Base-by-base conservation (phyloP, 2,113 vertebrate genomes). In the Natator depressus region DNA sequence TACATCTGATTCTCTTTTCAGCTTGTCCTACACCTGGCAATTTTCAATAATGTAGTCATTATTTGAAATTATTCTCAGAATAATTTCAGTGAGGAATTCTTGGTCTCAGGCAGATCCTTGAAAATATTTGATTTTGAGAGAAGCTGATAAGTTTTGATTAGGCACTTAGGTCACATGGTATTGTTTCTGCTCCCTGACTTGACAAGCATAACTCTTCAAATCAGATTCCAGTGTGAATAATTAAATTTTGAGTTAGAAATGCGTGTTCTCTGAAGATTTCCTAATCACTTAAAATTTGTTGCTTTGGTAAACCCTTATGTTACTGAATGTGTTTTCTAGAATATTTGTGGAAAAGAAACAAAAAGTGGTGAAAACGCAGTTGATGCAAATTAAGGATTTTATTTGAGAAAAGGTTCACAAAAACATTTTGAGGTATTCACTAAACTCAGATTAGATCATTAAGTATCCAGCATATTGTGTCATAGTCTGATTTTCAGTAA, bases 61-160 rank as follows among this genome's bases (percentile, higher is more conserved):
- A 20, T 80, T 93, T 84, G 78, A 94, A 89, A 89, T 92, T 80
- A 8, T 72, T 47, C 55, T 84, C 25, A 79, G 10, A 85, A 51
- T 82, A 81, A 75, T 88, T 93, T 31, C 27, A 90, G 89, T 25
- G 89, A 86, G 89, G 50, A 86, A 47, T 20, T 91, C 25, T 85
- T 76, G n/a, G 3, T 5, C 94, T 96, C 89, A 78, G 38, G 27
- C 5, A 38, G 7, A 5, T 79, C 82, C 82, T 82, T 91, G 81
- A 87, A 96, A 95, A 54, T 51, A 81, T 0, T 78, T 65, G 46
- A 19, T 62, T 91, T 92, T 89, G 53, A 91, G 47, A 93, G 85
- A 35, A 2, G 31, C 65, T 83, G 87, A 19, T 3, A 25, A 9
- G 1, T 69, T 92, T 93, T 80, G 54, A 5, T 82, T 88, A 78